These are phyloP conservation scores for Dermatemys mawii DNA, from an alignment of 2,113 vertebrate genomes.

Conservation along the genomic window DNA sequence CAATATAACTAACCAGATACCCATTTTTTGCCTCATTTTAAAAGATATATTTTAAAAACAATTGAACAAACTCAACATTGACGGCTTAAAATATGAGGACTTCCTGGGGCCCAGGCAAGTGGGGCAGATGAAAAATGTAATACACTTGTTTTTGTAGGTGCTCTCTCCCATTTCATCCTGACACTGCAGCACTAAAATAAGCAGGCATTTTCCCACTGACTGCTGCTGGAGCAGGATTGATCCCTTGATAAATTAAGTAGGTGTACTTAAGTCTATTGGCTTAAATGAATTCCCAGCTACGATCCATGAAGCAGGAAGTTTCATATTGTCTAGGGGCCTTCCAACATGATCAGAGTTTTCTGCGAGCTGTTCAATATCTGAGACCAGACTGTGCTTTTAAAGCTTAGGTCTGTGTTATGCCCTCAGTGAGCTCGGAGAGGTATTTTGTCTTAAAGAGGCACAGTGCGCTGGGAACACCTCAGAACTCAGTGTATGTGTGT, in stretches of 20 bases:
- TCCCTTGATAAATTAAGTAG: slow-evolving; percentile 25
- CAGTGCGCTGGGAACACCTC: neutral
- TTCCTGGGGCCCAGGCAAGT: slow-evolving; percentile 22
- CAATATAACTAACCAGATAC: slow-evolving; percentile 18
- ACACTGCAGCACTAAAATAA: slow-evolving; percentile 24
- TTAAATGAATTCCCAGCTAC: neutral
- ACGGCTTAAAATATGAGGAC: slow-evolving; percentile 38
- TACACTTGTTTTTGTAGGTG: slow-evolving; percentile 9
- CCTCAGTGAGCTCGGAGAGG: neutral
- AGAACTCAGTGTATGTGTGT: neutral
- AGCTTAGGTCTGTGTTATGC: neutral
- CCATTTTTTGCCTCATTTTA: slow-evolving; percentile 15
- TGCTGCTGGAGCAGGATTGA: neutral
- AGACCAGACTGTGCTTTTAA: neutral
- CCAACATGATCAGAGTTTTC: neutral
- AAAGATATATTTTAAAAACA: neutral
- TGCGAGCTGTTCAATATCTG: neutral
- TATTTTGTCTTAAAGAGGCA: neutral
- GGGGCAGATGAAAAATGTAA: neutral
- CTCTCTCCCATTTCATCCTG: slow-evolving; percentile 26
- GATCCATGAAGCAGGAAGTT: neutral
- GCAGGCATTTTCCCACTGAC: slow-evolving; percentile 13
- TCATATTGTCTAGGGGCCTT: neutral
- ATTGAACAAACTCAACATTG: slow-evolving; percentile 18
- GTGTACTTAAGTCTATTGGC: neutral